Percentiles rank a stretch among this genome's conserved stretches.
Conservation (phyloP, 2,797 vertebrate genomes). For the Sebastes nivosus region DNA sequence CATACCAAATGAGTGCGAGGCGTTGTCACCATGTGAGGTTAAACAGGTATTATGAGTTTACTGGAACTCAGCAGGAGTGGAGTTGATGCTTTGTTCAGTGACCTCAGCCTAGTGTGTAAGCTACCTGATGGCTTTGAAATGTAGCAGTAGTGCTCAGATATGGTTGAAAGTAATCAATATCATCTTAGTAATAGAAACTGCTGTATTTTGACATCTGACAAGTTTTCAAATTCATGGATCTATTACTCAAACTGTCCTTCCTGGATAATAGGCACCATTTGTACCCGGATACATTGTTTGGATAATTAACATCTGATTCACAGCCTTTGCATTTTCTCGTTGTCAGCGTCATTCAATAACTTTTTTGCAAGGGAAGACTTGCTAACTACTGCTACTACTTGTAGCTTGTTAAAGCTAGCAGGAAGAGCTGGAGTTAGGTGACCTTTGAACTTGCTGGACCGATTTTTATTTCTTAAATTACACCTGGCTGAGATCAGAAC, state of each 20-base stretch:
- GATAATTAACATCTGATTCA: background rate
- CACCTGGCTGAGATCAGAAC: background rate
- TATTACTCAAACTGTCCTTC: background rate
- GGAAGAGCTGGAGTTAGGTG: too few relatives aligned
- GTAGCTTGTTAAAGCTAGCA: background rate
- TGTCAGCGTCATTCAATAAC: too few relatives aligned
- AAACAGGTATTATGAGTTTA: background rate
- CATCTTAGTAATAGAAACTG: background rate
- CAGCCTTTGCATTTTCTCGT: background rate
- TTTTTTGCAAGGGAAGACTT: background rate
- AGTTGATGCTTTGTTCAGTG: background rate
- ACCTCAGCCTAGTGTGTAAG: background rate
- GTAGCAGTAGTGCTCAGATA: background rate
- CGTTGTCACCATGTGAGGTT: background rate
- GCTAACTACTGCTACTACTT: background rate
- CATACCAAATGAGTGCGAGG: background rate
- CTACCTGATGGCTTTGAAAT: background rate
- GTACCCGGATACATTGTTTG: background rate
- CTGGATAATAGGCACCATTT: background rate
- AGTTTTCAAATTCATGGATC: background rate
- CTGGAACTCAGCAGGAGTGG: background rate
- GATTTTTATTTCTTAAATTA: background rate
- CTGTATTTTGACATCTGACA: background rate
- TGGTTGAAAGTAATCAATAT: too few relatives aligned
- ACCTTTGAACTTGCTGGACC: too few relatives aligned